Percentiles rank a stretch among this genome's conserved stretches.
These are phyloP conservation scores for Yponomeuta cagnagella DNA, from an alignment of 2,888 invertebrate species.

Conservation along the genomic window DNA sequence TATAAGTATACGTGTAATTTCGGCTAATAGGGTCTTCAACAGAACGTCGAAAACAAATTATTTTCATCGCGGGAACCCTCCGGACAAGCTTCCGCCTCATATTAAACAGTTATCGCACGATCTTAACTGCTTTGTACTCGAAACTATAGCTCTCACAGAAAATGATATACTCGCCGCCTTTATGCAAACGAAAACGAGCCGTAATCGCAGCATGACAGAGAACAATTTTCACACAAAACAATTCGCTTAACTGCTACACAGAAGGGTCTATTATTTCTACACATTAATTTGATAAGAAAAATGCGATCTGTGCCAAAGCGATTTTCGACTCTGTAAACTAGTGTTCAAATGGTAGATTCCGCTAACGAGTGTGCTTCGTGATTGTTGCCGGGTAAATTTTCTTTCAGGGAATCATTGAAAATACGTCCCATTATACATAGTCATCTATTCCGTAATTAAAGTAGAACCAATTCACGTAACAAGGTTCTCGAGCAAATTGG, in stretches of 20 bases:
- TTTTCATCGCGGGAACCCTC: conserved; percentile 46
- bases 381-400: not conserved
- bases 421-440: no score
- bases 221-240: conserved; percentile 25
- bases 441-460: no score
- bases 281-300: conserved; percentile 71
- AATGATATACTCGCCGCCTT: conserved; percentile 59
- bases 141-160: conserved; percentile 64
- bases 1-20: conserved; percentile 13
- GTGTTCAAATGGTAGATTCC: not conserved
- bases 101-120: conserved; percentile 69
- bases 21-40: conserved; percentile 23
- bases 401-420: no score
- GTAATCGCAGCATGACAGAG: conserved; percentile 31
- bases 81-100: conserved; percentile 66
- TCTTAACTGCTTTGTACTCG: conserved; percentile 70
- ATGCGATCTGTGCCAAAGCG: conserved; percentile 32
- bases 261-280: conserved; percentile 55
- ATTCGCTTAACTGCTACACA: conserved; percentile 15
- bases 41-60: conserved; percentile 51
- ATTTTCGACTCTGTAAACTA: conserved; percentile 33
- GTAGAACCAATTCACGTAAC: no score
- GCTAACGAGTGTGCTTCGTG: not conserved
- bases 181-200: conserved; percentile 36
- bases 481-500: no score